Conservation (phyloP, 2,888 invertebrate genomes). For the Acronicta alni region DNA sequence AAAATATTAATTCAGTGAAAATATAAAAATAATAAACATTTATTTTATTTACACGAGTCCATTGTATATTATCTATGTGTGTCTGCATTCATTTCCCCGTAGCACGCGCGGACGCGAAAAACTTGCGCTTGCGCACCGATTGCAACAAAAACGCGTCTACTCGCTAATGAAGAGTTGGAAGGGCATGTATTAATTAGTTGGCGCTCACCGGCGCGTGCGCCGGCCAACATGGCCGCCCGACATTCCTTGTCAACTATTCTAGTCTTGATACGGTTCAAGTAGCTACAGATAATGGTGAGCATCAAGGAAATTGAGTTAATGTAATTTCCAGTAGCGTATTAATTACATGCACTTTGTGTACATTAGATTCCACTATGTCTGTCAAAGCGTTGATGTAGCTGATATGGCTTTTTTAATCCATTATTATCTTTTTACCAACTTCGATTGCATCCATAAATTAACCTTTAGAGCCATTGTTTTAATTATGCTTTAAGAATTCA, state of each 20-base stretch:
- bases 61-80: conserved; percentile 24
- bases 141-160: conserved; percentile 79
- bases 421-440: conserved; percentile 5
- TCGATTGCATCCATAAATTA: conserved; percentile 34
- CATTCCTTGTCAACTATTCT: conserved; percentile 62
- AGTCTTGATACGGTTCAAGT: conserved; percentile 60
- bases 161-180: conserved; percentile 81
- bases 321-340: conserved; percentile 33
- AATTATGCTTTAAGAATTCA: conserved; percentile 46
- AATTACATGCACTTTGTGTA: conserved; percentile 37
- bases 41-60: conserved; percentile 11
- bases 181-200: conserved; percentile 80
- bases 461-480: conserved; percentile 12
- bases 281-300: conserved; percentile 42
- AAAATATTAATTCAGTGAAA: conserved; percentile 1
- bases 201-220: conserved; percentile 80
- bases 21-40: conserved; percentile 2
- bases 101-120: conserved; percentile 52
- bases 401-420: conserved; percentile 10
- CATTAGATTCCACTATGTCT: conserved; percentile 20
- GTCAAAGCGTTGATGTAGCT: conserved; percentile 9
- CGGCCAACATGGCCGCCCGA: conserved; percentile 58
- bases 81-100: conserved; percentile 30
- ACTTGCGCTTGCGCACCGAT: conserved; percentile 45
- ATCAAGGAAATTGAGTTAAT: conserved; percentile 46